Evolutionary conservation across 2,113 vertebrate genomes (phyloP).

Genomic region (Odocoileus hemionus): DNA sequence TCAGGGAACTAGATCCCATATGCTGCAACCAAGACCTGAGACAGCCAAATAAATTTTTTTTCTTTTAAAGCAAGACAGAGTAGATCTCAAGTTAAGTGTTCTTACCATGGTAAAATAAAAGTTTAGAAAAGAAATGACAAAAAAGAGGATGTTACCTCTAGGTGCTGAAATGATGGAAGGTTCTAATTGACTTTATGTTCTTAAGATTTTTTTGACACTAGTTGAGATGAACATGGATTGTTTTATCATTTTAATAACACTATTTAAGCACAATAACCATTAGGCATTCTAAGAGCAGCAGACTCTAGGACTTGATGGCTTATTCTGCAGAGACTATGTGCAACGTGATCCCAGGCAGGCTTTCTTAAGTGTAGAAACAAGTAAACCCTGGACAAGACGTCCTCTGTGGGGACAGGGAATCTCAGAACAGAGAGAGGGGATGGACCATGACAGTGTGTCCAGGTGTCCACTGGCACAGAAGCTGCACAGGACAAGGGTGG

Average conservation of each 20-base stretch:
- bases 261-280: neutral
- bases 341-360: neutral
- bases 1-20: neutral
- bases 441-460: rapidly evolving
- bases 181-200: neutral
- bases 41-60: neutral
- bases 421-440: neutral
- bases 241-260: neutral
- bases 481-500: neutral
- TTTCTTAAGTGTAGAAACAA: neutral
- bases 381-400: neutral
- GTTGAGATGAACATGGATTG: neutral
- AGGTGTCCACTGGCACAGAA: neutral
- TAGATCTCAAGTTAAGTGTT: neutral
- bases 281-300: neutral
- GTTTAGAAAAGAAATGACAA: neutral
- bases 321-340: neutral
- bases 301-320: neutral
- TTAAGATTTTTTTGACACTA: neutral
- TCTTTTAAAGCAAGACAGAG: neutral
- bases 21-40: neutral
- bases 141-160: neutral
- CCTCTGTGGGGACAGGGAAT: neutral
- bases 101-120: neutral
- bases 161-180: neutral